A percentile compares a stretch with the other conserved stretches of the same genome.
Evolutionary conservation across 2,888 invertebrate species (phyloP).

Genomic region (Apotomis turbidana): DNA sequence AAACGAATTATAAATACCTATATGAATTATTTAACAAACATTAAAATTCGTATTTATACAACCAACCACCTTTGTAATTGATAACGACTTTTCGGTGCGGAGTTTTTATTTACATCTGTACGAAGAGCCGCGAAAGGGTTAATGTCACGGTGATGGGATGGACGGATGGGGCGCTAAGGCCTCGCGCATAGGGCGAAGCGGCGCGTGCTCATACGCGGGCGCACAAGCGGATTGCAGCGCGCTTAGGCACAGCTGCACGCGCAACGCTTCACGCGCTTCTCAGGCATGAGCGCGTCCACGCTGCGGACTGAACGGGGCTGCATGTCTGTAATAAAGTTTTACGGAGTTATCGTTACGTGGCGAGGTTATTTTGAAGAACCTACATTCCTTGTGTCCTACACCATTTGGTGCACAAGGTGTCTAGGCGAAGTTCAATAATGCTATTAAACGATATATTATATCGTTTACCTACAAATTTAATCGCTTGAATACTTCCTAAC

Average conservation of each 20-base stretch:
- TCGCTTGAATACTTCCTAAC: too few relatives aligned
- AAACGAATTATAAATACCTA: slow-evolving; percentile 59
- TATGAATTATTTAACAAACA: slow-evolving; percentile 63
- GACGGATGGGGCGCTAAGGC: slow-evolving; percentile 54
- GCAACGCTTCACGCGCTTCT: slow-evolving; percentile 89
- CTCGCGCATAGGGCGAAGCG: slow-evolving; percentile 8
- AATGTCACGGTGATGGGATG: slow-evolving; percentile 54
- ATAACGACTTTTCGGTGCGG: slow-evolving; percentile 61
- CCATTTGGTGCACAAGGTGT: too few relatives aligned
- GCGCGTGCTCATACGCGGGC: slow-evolving; percentile 43
- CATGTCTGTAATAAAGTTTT: slow-evolving; percentile 84
- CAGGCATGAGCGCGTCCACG: slow-evolving; percentile 80
- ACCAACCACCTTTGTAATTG: slow-evolving; percentile 55
- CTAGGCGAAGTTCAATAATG: too few relatives aligned
- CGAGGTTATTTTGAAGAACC: too few relatives aligned
- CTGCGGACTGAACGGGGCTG: slow-evolving; percentile 89
- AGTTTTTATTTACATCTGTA: slow-evolving; percentile 68
- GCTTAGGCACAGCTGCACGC: slow-evolving; percentile 88
- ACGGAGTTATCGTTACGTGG: too few relatives aligned
- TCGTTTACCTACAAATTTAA: too few relatives aligned
- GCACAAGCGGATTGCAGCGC: slow-evolving; percentile 24
- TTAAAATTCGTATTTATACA: slow-evolving; percentile 61
- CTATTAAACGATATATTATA: too few relatives aligned
- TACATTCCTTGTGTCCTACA: too few relatives aligned
- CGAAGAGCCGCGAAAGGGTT: slow-evolving; percentile 50